Percentiles rank a stretch among this genome's conserved stretches.
phyloP scores from a whole-genome alignment of 2,113 vertebrate species.

The Calyptomena viridis region DNA sequence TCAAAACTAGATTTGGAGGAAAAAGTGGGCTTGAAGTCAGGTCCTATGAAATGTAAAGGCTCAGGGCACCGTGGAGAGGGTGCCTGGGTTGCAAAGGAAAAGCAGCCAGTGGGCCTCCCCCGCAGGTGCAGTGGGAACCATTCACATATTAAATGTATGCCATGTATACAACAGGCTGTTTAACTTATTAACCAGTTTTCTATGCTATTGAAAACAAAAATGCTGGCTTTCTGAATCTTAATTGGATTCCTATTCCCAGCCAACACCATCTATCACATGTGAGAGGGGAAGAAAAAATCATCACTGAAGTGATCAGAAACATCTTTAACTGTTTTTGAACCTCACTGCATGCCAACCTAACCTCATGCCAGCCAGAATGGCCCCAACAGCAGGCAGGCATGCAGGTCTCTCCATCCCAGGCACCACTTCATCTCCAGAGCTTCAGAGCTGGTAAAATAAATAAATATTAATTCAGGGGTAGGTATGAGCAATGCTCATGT shows the following conservation, averaged over 20 bases:
- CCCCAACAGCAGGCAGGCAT: neutral
- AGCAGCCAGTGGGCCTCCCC: rapidly evolving
- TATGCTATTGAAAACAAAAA: neutral
- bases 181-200: neutral
- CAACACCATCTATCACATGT: neutral
- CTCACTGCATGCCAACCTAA: neutral
- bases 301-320: neutral
- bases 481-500: rapidly evolving
- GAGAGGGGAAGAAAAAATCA: neutral
- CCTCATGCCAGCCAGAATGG: neutral
- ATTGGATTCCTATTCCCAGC: neutral
- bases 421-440: neutral
- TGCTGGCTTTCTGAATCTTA: neutral
- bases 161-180: neutral
- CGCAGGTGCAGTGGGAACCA: neutral
- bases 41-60: neutral
- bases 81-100: neutral
- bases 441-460: neutral
- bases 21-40: neutral
- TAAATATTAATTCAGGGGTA: neutral
- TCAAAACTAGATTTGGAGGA: neutral
- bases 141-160: neutral
- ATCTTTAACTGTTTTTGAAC: neutral
- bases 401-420: neutral
- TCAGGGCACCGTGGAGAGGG: neutral